Evolutionary conservation across 2,113 vertebrate species (phyloP).

Genomic region (Oreocharis arfaki): DNA sequence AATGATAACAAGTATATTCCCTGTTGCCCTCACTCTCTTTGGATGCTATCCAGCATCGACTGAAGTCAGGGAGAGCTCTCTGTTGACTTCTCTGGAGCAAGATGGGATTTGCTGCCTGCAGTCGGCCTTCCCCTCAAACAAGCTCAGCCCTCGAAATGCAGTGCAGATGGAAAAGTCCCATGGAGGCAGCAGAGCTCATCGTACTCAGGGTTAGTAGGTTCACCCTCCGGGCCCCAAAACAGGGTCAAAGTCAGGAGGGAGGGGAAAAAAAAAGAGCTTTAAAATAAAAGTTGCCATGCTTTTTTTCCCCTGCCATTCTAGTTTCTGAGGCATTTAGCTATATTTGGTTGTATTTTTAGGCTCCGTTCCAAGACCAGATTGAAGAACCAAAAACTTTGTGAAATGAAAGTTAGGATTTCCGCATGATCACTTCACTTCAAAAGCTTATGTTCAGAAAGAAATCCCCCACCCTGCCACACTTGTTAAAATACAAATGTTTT

Average conservation of each 20-base stretch:
- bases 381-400: conserved; percentile 6
- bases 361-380: background rate
- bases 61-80: conserved; percentile 23
- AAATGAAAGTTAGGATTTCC: background rate
- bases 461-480: background rate
- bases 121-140: background rate
- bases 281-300: background rate
- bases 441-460: background rate
- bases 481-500: background rate
- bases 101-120: background rate
- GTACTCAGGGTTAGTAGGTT: background rate
- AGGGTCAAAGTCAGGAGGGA: background rate
- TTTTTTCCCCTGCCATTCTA: background rate
- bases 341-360: conserved; percentile 41
- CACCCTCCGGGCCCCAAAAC: background rate
- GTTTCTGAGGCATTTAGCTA: conserved; percentile 7
- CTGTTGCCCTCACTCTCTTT: conserved; percentile 40
- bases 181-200: background rate
- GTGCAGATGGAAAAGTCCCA: background rate
- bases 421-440: background rate
- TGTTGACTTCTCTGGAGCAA: conserved; percentile 9
- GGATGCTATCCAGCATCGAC: conserved; percentile 30
- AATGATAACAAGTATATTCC: conserved; percentile 47
- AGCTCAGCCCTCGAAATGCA: background rate
- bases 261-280: background rate